Percentiles rank a stretch among this genome's conserved stretches.
phyloP scores from a whole-genome alignment of 2,888 invertebrate genomes.

The Drosophila nigricruria region DNA sequence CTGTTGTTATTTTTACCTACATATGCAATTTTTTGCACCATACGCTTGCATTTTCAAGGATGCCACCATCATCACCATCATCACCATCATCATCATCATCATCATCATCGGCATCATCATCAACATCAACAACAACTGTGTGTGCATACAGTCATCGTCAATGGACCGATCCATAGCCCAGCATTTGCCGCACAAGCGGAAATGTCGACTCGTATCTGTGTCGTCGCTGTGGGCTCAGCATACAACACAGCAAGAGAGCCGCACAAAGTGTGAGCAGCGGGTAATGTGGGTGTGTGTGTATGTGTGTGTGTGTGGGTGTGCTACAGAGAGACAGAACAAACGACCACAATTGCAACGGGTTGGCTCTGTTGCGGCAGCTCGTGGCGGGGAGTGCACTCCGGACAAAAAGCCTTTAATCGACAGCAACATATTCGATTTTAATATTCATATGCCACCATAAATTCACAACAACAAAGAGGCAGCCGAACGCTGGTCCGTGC shows the following conservation, averaged over 20 bases:
- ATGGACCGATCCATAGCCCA: conserved; percentile 63
- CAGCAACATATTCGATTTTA: conserved; percentile 83
- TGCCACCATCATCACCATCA: conserved; percentile 33
- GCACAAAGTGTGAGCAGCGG: conserved; percentile 7
- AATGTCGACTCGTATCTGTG: conserved; percentile 80
- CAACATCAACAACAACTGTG: conserved; percentile 17
- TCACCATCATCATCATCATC: conserved; percentile 27
- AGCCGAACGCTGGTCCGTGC: conserved; percentile 30
- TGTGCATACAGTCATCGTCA: conserved; percentile 60
- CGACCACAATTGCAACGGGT: conserved; percentile 56
- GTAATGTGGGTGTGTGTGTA: not conserved
- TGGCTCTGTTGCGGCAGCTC: not conserved
- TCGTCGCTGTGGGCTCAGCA: conserved; percentile 60
- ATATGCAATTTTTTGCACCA: conserved; percentile 62
- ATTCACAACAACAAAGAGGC: conserved; percentile 66
- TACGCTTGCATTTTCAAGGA: conserved; percentile 66
- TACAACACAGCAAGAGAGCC: conserved; percentile 27
- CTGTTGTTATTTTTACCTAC: conserved; percentile 78
- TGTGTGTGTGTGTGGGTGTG: not conserved
- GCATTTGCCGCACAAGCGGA: conserved; percentile 68
- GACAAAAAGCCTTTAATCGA: conserved; percentile 82
- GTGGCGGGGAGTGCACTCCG: conserved; percentile 35
- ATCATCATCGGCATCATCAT: conserved; percentile 20
- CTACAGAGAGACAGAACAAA: conserved; percentile 41
- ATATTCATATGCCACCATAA: conserved; percentile 83